Evolutionary conservation across 2,113 vertebrate species (phyloP), one percentile per base, ranked within the genome.

Genomic region (Tiliqua scincoides): DNA sequence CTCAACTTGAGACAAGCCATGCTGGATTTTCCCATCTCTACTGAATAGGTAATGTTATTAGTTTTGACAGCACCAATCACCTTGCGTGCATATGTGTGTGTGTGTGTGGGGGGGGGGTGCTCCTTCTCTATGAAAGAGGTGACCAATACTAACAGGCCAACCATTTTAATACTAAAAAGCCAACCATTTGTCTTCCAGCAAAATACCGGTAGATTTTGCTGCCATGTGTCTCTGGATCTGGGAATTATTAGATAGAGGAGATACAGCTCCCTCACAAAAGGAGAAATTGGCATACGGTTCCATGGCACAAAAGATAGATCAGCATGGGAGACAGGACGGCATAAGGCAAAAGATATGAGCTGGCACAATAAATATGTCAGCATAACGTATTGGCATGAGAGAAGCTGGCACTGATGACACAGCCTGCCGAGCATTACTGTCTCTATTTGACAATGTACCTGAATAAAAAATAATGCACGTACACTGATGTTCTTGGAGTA

Each of bases 281-380:
- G 18, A 35, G 67, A 71, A 61, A 30, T 37, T 74, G 70, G 78
- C 70, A 74, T 32, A 52, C 21, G 63, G 68, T 27, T 75, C 59
- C 43, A 30, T 73, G 25, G 68, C 68, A 37, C n/a, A 54, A 74
- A 86, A 52, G 71, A 74, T 48, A 80, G 27, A 86, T 86, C 37
- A 48, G 57, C 14, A 30, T 86, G 68, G 54, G 61, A 59, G 43
- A 73, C 43, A n/a, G 79, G 70, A 40, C 54, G 70, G 10, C 85
- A 74, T 81, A 80, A 80, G 70, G 78, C 59, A 72, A 65, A 80
- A 62, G 61, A 81, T 59, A 80, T 73, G 67, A 73, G 37, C 43
- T 81, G 43, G 78, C 70, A 81, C 59, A 86, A 81, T 86, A 81
- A 86, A 81, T 86, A 65, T 86, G 78, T 74, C 85, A 81, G 32